A percentile compares a stretch with the other conserved stretches of the same genome.
Evolutionary conservation across 2,113 vertebrate genomes (phyloP).

Genomic region (Crotalus horridus): DNA sequence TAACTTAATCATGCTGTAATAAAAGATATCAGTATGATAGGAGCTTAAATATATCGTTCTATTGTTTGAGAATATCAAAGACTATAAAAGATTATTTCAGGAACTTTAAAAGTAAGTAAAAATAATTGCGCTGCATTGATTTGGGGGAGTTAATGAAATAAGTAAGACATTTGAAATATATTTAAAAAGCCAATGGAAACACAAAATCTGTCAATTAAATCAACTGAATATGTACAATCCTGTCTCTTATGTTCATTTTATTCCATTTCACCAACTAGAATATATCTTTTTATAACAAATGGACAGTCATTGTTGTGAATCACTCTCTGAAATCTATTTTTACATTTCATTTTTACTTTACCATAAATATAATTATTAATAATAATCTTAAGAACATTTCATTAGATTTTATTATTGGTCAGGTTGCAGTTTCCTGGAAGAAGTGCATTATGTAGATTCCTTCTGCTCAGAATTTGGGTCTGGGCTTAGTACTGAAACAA

Average conservation of each 20-base stretch:
- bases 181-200: constrained; percentile 17
- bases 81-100: constrained; percentile 15
- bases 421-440: neutral
- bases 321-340: neutral
- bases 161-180: neutral
- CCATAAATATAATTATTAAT: neutral
- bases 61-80: constrained; percentile 40
- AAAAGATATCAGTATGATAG: neutral
- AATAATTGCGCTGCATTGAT: constrained; percentile 14
- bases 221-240: neutral
- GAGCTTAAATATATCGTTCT: neutral
- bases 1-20: constrained; percentile 8
- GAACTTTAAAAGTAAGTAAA: constrained; percentile 26
- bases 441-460: neutral
- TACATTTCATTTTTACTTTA: neutral
- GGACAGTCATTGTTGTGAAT: neutral
- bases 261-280: constrained; percentile 6
- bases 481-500: neutral
- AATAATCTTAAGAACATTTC: neutral
- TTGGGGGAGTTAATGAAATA: constrained; percentile 19
- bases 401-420: neutral
- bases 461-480: neutral
- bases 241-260: constrained; percentile 4
- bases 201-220: constrained; percentile 2
- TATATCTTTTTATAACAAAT: constrained; percentile 4